A percentile compares a stretch with the other conserved stretches of the same genome.
phyloP scores from a whole-genome alignment of 2,888 invertebrate genomes.

The Unio delphinus region DNA sequence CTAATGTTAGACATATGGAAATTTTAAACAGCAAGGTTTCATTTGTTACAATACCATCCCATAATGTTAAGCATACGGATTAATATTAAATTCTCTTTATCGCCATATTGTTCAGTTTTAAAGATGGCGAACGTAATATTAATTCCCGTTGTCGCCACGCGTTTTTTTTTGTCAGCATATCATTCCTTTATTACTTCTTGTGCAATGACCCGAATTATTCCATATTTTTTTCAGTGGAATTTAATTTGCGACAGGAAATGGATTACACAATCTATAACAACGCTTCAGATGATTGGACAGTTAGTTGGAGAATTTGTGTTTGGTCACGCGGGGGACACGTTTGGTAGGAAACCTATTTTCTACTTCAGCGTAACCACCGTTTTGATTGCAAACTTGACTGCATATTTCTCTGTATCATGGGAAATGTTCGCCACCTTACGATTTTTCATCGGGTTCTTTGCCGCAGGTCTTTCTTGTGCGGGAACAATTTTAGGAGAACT shows the following conservation, averaged over 20 bases:
- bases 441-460: constrained; percentile 36
- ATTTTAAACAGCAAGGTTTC: no score
- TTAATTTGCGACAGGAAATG: constrained; percentile 40
- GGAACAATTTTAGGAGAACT: constrained; percentile 28
- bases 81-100: no score
- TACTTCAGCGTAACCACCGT: constrained; percentile 23
- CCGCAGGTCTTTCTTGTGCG: constrained; percentile 22
- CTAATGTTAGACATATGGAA: no score
- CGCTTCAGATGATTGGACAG: constrained; percentile 46
- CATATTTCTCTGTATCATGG: constrained; percentile 43
- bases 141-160: no score
- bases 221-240: constrained; percentile 31
- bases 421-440: constrained; percentile 45
- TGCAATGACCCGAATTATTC: no score
- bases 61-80: no score
- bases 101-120: no score
- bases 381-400: constrained; percentile 20
- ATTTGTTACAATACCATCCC: no score
- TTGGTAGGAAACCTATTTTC: constrained; percentile 42
- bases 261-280: constrained; percentile 36
- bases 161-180: no score
- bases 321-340: constrained; percentile 38
- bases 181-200: no score
- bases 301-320: constrained; percentile 32
- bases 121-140: no score